Evolutionary conservation across 2,113 vertebrate genomes (phyloP).

Genomic region (Podocnemis expansa): DNA sequence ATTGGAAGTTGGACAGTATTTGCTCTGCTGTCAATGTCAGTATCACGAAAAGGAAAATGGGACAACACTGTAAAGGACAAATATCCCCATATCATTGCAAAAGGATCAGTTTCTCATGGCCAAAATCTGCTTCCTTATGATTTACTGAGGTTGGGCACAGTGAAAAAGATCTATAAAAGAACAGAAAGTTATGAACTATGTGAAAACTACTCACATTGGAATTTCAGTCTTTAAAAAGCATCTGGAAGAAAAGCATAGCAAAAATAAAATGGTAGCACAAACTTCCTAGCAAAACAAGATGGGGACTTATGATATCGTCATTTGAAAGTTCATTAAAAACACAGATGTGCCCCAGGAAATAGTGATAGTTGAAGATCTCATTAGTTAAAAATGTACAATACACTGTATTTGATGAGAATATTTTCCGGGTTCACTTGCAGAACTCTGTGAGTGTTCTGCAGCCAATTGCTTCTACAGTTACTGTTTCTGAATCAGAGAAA

Average conservation of each 20-base stretch:
- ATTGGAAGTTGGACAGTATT: background rate
- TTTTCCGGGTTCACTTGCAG: background rate
- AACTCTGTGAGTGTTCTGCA: background rate
- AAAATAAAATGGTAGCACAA: background rate
- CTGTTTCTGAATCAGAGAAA: background rate
- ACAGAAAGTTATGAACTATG: background rate
- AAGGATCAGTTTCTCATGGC: background rate
- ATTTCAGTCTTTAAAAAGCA: background rate
- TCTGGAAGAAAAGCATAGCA: background rate
- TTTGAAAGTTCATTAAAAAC: background rate
- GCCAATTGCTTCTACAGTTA: background rate
- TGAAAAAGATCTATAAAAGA: background rate
- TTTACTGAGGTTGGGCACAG: background rate
- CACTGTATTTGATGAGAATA: background rate
- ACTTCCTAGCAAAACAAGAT: background rate
- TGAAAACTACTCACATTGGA: background rate
- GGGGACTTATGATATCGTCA: background rate
- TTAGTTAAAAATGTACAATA: background rate
- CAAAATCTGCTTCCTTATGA: background rate
- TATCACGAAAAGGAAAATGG: background rate
- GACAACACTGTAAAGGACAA: background rate
- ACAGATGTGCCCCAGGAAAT: background rate
- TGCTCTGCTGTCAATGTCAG: background rate
- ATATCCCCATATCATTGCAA: background rate
- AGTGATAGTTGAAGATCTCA: background rate